phyloP scores from a whole-genome alignment of 2,797 vertebrate genomes.

The Diceros bicornis region DNA sequence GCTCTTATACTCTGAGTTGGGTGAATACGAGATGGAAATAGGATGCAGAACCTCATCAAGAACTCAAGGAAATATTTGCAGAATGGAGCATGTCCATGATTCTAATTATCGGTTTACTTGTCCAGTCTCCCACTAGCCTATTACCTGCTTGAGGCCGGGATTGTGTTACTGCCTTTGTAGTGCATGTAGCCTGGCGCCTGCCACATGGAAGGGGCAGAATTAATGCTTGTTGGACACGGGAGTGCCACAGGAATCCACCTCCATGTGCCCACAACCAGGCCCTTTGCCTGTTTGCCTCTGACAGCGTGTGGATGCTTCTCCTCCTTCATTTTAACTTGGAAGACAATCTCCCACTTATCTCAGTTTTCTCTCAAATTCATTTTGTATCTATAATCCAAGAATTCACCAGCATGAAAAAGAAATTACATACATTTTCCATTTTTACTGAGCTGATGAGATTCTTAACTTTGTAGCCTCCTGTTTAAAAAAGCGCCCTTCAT shows the following conservation, averaged over 20 bases:
- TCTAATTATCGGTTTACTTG: background rate
- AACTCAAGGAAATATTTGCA: background rate
- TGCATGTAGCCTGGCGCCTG: background rate
- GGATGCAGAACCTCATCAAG: constrained; percentile 30
- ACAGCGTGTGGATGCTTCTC: background rate
- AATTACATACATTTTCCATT: background rate
- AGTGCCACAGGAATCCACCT: background rate
- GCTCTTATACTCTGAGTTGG: constrained; percentile 95
- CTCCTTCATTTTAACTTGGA: background rate
- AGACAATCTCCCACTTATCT: background rate
- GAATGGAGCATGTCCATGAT: fast-evolving
- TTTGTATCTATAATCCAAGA: background rate
- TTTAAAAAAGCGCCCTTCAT: background rate
- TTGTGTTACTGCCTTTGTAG: background rate
- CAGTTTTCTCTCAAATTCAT: background rate
- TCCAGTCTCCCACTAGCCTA: background rate
- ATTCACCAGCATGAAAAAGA: constrained; percentile 33
- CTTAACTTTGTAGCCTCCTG: background rate
- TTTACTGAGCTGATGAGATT: constrained; percentile 22
- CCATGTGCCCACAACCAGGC: background rate
- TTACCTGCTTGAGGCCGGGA: background rate
- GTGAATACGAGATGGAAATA: constrained; percentile 94
- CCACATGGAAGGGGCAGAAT: background rate
- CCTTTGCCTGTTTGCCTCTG: background rate
- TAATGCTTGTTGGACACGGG: background rate